Percentiles rank a stretch among this genome's conserved stretches.
These are phyloP conservation scores for Drosophila austrosaltans DNA, from an alignment of 2,888 invertebrate genomes.

Conservation along the genomic window DNA sequence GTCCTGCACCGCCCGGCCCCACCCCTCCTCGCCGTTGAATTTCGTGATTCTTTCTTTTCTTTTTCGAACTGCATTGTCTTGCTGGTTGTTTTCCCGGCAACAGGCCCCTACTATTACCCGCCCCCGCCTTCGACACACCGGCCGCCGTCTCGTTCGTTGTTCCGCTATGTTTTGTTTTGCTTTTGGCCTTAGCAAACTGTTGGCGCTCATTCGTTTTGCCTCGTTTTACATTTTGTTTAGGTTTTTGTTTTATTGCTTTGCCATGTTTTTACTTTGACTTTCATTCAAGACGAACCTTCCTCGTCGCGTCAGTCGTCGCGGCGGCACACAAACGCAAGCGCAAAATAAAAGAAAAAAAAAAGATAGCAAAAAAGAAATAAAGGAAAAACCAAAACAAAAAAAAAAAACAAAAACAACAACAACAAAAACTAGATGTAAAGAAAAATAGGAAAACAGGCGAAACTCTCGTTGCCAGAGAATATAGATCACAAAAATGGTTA, in stretches of 20 bases:
- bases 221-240: slow-evolving; percentile 77
- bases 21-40: slow-evolving; percentile 24
- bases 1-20: neutral
- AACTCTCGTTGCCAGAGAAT: slow-evolving; percentile 59
- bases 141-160: slow-evolving; percentile 19
- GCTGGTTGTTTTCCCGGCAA: slow-evolving; percentile 55
- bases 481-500: slow-evolving; percentile 76
- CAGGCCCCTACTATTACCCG: slow-evolving; percentile 28
- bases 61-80: slow-evolving; percentile 49
- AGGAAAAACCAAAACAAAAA: slow-evolving; percentile 36
- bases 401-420: slow-evolving; percentile 23
- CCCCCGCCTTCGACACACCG: neutral
- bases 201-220: slow-evolving; percentile 57
- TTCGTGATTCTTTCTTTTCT: slow-evolving; percentile 57
- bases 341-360: slow-evolving; percentile 37
- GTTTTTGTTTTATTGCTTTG: slow-evolving; percentile 68
- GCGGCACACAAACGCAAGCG: slow-evolving; percentile 70
- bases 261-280: slow-evolving; percentile 81
- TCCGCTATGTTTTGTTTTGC: slow-evolving; percentile 48
- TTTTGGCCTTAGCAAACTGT: slow-evolving; percentile 70
- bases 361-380: slow-evolving; percentile 25
- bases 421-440: slow-evolving; percentile 30
- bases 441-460: slow-evolving; percentile 21
- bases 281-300: slow-evolving; percentile 80
- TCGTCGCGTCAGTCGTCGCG: slow-evolving; percentile 26